Conservation (phyloP, 2,113 vertebrate genomes). For the Heterotilapia buettikoferi region DNA sequence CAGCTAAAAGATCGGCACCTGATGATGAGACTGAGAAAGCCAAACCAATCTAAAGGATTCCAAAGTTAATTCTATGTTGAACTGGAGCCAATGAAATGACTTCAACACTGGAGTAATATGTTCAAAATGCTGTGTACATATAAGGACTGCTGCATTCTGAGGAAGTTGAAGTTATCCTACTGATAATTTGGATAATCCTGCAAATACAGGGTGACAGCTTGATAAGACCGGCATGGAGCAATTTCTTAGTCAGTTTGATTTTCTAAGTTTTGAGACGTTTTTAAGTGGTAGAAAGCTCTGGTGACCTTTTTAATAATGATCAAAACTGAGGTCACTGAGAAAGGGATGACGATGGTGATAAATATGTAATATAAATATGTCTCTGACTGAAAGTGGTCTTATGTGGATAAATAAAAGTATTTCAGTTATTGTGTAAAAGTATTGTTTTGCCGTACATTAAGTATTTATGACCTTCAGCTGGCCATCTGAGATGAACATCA, state of each 20-base stretch:
- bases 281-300: not conserved
- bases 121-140: not conserved
- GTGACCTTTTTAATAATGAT: not conserved
- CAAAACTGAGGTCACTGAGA: not conserved
- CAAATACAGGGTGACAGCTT: not conserved
- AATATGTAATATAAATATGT: not conserved
- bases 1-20: not conserved
- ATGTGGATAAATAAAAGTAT: not conserved
- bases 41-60: not conserved
- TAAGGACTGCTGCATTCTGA: not conserved
- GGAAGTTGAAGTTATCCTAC: not conserved
- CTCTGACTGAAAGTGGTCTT: not conserved
- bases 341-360: not conserved
- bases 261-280: not conserved
- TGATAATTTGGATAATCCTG: not conserved
- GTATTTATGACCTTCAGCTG: not conserved
- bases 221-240: not conserved
- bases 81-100: not conserved
- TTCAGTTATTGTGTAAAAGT: not conserved
- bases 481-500: not conserved
- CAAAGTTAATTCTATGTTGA: not conserved
- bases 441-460: not conserved
- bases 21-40: rapidly evolving
- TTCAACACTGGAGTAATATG: not conserved
- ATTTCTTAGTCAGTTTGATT: not conserved